Conservation (phyloP, 1,140 invertebrate species). For the Ericerus pela region DNA sequence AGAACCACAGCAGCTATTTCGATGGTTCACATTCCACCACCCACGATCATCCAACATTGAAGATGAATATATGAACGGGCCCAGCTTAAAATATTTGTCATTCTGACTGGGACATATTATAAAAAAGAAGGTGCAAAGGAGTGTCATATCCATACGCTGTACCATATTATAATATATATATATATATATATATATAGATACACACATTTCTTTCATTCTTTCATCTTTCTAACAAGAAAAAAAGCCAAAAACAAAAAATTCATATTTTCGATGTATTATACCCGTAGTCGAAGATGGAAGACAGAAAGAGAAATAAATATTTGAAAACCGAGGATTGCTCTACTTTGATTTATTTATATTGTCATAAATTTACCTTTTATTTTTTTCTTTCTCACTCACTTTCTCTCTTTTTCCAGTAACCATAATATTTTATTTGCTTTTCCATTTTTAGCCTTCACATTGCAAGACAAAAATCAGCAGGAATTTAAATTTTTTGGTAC, state of each 20-base stretch:
- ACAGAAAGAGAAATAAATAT: background rate
- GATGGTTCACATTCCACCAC: background rate
- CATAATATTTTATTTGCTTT: too few relatives aligned
- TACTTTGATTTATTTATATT: slow-evolving; percentile 10
- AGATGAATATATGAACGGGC: background rate
- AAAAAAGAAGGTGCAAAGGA: slow-evolving; percentile 3
- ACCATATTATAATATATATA: background rate
- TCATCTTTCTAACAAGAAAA: too few relatives aligned
- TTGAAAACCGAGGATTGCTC: slow-evolving; percentile 1
- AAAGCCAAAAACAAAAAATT: too few relatives aligned
- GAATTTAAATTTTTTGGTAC: background rate
- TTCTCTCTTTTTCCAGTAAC: too few relatives aligned
- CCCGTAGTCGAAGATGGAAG: too few relatives aligned
- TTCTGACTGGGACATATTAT: background rate
- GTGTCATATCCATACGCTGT: slow-evolving; percentile 4
- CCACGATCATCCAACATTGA: background rate
- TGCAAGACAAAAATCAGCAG: slow-evolving; percentile 3
- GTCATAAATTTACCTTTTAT: too few relatives aligned
- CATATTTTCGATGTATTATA: too few relatives aligned
- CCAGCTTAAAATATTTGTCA: slow-evolving; percentile 1
- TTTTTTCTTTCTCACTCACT: too few relatives aligned
- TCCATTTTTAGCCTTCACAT: too few relatives aligned
- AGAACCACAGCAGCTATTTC: background rate
- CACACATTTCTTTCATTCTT: too few relatives aligned
- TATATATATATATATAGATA: too few relatives aligned